Percentiles rank a stretch among this genome's conserved stretches.
These are phyloP conservation scores for Fregata magnificens DNA, from an alignment of 2,113 vertebrate species.

Conservation along the genomic window DNA sequence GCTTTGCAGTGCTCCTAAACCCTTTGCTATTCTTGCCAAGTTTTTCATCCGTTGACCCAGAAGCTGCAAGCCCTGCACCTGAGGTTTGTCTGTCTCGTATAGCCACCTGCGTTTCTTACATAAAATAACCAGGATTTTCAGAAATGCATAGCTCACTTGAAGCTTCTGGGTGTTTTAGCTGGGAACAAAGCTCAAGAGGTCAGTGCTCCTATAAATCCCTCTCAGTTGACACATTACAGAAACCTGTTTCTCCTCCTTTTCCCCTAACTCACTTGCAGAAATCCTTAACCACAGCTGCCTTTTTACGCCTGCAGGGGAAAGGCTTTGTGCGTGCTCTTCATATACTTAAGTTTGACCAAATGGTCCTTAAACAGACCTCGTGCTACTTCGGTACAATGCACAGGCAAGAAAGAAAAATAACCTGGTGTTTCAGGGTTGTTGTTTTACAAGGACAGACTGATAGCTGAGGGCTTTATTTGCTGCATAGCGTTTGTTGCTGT, in stretches of 20 bases:
- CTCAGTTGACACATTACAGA: background rate
- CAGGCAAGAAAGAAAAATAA: background rate
- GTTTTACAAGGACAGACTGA: no score
- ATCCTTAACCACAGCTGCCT: background rate
- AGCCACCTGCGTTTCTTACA: background rate
- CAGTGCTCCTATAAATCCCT: background rate
- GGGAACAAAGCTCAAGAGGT: no score
- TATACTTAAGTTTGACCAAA: background rate
- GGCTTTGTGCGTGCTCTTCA: background rate
- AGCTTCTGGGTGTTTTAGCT: no score
- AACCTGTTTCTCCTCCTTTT: background rate
- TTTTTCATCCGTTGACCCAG: background rate
- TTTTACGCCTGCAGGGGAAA: background rate
- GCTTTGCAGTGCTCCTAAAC: background rate
- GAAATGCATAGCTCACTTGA: background rate
- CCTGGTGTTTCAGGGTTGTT: background rate
- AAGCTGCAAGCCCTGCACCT: background rate
- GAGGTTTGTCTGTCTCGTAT: rapidly evolving
- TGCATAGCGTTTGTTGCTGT: background rate
- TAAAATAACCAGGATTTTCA: background rate
- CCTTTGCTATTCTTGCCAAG: background rate
- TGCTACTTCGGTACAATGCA: background rate
- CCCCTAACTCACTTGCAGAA: background rate
- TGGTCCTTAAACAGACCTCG: background rate
- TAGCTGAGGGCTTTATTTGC: background rate